Evolutionary conservation across 2,797 vertebrate genomes (phyloP).

Genomic region (Lates japonicus): DNA sequence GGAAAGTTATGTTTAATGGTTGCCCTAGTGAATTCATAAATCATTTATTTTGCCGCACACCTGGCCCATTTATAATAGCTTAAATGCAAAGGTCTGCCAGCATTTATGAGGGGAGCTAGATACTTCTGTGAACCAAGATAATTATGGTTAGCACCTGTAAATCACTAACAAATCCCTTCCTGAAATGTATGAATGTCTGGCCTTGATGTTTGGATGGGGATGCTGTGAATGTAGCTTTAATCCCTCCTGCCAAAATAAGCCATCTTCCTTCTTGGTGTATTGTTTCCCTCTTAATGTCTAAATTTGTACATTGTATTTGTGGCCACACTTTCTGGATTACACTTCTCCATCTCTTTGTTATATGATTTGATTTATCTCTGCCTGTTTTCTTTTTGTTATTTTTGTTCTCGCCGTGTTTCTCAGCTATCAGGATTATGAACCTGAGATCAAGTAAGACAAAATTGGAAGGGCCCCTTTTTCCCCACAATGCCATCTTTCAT

Average conservation of each 20-base stretch:
- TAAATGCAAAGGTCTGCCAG: constrained; percentile 75
- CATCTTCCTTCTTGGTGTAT: constrained; percentile 25
- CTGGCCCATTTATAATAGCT: constrained; percentile 84
- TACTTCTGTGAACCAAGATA: constrained; percentile 60
- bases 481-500: constrained; percentile 84
- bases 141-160: constrained; percentile 63
- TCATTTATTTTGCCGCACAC: constrained; percentile 85
- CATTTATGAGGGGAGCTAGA: constrained; percentile 68
- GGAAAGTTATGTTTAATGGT: constrained; percentile 88
- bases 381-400: constrained; percentile 71
- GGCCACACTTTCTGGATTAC: constrained; percentile 30
- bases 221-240: constrained; percentile 29
- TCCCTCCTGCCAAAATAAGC: constrained; percentile 23
- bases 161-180: constrained; percentile 49
- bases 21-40: constrained; percentile 84
- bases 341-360: constrained; percentile 17
- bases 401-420: constrained; percentile 80
- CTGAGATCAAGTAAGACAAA: constrained; percentile 98
- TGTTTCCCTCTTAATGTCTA: constrained; percentile 52
- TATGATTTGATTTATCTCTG: constrained; percentile 56
- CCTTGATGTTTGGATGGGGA: constrained; percentile 38
- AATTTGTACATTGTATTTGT: constrained; percentile 41
- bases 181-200: constrained; percentile 39
- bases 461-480: constrained; percentile 75
- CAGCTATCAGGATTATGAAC: constrained; percentile 98